These are phyloP conservation scores for Callosobruchus maculatus DNA, from an alignment of 2,888 invertebrate species.

Conservation along the genomic window DNA sequence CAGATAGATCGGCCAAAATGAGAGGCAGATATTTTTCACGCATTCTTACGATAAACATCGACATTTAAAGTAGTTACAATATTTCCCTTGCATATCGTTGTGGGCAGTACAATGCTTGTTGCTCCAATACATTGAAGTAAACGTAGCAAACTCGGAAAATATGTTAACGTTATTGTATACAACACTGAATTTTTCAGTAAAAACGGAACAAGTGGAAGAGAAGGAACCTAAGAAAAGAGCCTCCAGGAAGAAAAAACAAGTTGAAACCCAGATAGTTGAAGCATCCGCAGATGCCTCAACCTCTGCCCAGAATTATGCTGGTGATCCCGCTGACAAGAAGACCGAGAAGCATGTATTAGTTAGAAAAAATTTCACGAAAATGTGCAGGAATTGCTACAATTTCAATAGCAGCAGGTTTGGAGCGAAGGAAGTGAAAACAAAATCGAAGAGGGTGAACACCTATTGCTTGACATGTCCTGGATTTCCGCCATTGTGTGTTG, in stretches of 20 bases:
- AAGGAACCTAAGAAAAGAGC: neutral
- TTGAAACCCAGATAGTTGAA: neutral
- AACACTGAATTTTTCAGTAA: neutral
- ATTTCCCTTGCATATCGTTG: too few relatives aligned
- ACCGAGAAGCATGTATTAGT: neutral
- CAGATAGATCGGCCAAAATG: too few relatives aligned
- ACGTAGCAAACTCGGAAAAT: too few relatives aligned
- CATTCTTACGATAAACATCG: too few relatives aligned
- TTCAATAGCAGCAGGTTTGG: conserved; percentile 14
- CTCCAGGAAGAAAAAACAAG: neutral
- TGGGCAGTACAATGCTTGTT: too few relatives aligned
- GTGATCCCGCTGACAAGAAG: neutral
- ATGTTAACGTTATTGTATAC: too few relatives aligned
- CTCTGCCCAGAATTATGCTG: neutral
- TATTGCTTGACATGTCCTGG: conserved; percentile 20
- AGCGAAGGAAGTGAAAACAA: conserved; percentile 15
- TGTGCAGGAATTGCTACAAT: conserved; percentile 20
- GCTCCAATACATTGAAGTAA: too few relatives aligned
- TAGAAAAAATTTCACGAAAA: neutral
- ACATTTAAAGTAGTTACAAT: too few relatives aligned
- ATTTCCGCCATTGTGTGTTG: conserved; percentile 17
- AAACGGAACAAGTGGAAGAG: neutral
- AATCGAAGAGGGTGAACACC: conserved; percentile 19
- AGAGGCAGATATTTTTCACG: too few relatives aligned
- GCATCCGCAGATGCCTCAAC: neutral